Base-by-base conservation (phyloP, 2,797 vertebrate genomes). In the Valencia hispanica region DNA sequence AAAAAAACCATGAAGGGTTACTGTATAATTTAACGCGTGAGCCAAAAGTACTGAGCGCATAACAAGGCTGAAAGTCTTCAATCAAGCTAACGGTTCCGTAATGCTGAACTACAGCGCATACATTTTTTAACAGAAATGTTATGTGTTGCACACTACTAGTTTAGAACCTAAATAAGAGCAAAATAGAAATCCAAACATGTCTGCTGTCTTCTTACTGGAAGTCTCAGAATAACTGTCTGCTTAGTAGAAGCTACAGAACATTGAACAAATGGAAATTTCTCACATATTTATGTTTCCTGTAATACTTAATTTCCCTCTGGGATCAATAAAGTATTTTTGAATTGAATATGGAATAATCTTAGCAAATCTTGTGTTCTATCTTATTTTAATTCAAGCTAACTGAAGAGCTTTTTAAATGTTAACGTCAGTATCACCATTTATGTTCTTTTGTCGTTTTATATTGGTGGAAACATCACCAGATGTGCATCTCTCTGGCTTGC, bases 1-100 rank as follows among this genome's bases (percentile, higher is more conserved):
- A 68, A 39, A 59, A 30, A 68, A 70, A 48, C n/a, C 41, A 78
- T 45, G 43, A 69, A 63, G 12, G 20, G 72, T 51, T 47, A 65
- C 5, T 57, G 48, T 36, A 43, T 66, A 70, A 78, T 48, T 76
- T 39, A 78, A 82, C 63, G 59, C 25, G 39, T 25, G 25, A 53
- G 41, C 12, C 55, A 66, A 82, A 59, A 59, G 68, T 12, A 18
- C 20, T 17, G n/a, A 12, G 45, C 27, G 43, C 12, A 59, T 8
- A 57, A 55, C 20, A 59, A 39, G 17, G 17, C 48, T 43, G 25
- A 27, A 25, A 55, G 27, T 39, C 3, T 34, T 14, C 30, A 48
- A 5, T 25, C 8, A 20, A 39, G 39, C 27, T 59, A 22, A 39
- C 3, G 1, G 14, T 5, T 66, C 45, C n/a, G 45, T 51, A 25